Evolutionary conservation across 2,113 vertebrate species (phyloP).

Genomic region (Carassius auratus): DNA sequence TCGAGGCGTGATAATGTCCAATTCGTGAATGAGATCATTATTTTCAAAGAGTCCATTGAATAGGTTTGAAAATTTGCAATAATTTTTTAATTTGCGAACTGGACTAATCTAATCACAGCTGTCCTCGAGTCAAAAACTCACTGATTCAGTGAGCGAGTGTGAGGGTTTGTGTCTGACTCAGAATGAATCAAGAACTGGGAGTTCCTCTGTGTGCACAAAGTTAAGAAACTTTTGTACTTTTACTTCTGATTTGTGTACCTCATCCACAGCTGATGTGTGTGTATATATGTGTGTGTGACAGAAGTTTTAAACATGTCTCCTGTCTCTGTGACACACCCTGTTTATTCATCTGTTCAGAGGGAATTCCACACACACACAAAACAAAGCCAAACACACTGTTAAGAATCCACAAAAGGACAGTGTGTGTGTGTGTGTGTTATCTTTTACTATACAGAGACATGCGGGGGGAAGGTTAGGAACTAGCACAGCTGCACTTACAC

Average conservation of each 20-base stretch:
- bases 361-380: slow-evolving; percentile 69
- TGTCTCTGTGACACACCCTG: slow-evolving; percentile 53
- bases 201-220: not conserved
- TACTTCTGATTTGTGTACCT: not conserved
- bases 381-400: slow-evolving; percentile 63
- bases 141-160: not conserved
- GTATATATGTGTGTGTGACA: slow-evolving; percentile 17
- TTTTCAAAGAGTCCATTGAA: not conserved
- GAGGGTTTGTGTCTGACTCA: not conserved
- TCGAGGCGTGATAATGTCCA: not conserved
- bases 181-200: not conserved
- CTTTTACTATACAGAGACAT: slow-evolving; percentile 65
- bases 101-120: not conserved
- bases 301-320: slow-evolving; percentile 26
- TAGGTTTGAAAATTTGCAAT: not conserved
- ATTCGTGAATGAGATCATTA: not conserved
- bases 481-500: slow-evolving; percentile 54
- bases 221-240: not conserved
- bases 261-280: not conserved
- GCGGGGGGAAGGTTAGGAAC: slow-evolving; percentile 44
- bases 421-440: slow-evolving; percentile 42
- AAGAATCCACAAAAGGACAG: slow-evolving; percentile 62
- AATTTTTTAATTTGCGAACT: not conserved
- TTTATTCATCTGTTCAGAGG: slow-evolving; percentile 74
- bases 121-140: not conserved